phyloP scores from a whole-genome alignment of 2,888 invertebrate species.

The Pheosia gnoma region DNA sequence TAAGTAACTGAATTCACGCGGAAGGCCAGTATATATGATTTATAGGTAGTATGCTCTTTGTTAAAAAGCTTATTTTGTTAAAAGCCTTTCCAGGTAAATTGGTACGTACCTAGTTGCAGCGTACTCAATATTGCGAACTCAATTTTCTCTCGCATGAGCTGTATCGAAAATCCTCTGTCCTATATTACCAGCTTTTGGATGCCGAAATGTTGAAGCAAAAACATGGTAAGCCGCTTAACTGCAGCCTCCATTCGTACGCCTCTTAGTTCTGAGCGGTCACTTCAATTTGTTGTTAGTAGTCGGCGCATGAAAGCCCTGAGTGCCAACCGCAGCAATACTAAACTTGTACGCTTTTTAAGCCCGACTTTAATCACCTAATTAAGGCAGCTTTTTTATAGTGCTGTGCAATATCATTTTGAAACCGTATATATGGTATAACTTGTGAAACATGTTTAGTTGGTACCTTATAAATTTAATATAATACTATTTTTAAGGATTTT shows the following conservation, averaged over 20 bases:
- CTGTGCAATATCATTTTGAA: too few relatives aligned
- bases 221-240: constrained; percentile 40
- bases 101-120: neutral
- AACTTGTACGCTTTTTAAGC: neutral
- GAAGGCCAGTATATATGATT: neutral
- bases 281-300: constrained; percentile 42
- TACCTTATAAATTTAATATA: too few relatives aligned
- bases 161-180: constrained; percentile 12
- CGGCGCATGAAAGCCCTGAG: neutral
- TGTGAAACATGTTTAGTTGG: too few relatives aligned
- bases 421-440: neutral
- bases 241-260: constrained; percentile 27
- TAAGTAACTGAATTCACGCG: neutral
- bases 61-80: neutral
- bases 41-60: neutral
- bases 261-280: constrained; percentile 18
- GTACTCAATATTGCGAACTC: constrained; percentile 23
- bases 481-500: too few relatives aligned
- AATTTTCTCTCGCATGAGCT: constrained; percentile 20
- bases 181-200: constrained; percentile 25
- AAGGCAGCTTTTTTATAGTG: neutral
- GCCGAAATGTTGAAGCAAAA: constrained; percentile 25
- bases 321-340: neutral
- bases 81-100: neutral
- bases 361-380: neutral